These are phyloP conservation scores for Thymelicus lineola DNA, from an alignment of 2,888 invertebrate species.

Conservation along the genomic window DNA sequence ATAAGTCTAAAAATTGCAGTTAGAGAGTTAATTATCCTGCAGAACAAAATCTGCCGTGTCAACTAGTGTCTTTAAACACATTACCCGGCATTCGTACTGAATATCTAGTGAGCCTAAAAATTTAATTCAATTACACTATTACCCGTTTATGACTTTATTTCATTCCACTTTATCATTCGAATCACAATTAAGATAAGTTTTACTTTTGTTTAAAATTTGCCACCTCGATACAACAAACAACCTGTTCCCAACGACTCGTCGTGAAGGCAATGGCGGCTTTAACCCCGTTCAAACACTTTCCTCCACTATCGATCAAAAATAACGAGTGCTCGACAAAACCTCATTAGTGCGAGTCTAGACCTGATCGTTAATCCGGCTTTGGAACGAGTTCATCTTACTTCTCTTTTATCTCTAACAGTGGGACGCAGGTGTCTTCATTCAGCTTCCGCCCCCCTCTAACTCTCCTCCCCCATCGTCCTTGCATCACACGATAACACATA, in stretches of 20 bases:
- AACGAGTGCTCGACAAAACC: slow-evolving; percentile 55
- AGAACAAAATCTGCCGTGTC: no score
- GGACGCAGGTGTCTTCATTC: slow-evolving; percentile 69
- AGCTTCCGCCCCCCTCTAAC: slow-evolving; percentile 40
- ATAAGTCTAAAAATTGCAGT: no score
- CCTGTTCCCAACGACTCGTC: slow-evolving; percentile 22
- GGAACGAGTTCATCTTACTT: slow-evolving; percentile 67
- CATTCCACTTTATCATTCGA: no score
- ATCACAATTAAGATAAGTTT: no score
- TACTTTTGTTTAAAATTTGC: slow-evolving; percentile 4
- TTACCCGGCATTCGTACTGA: no score
- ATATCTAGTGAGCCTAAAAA: no score
- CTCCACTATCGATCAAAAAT: slow-evolving; percentile 55
- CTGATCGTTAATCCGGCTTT: slow-evolving; percentile 64
- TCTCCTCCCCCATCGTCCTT: slow-evolving; percentile 40
- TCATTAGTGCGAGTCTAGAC: slow-evolving; percentile 70
- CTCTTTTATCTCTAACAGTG: slow-evolving; percentile 66
- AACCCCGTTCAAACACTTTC: slow-evolving; percentile 38
- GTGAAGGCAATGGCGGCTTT: slow-evolving; percentile 39
- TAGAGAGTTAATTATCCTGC: no score
- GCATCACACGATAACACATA: slow-evolving; percentile 69
- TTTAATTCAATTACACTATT: no score
- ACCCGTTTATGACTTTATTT: no score
- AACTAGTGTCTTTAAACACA: no score
- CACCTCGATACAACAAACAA: slow-evolving; percentile 12